Base-by-base conservation (phyloP, 2,797 vertebrate genomes). In the Monodelphis domestica region DNA sequence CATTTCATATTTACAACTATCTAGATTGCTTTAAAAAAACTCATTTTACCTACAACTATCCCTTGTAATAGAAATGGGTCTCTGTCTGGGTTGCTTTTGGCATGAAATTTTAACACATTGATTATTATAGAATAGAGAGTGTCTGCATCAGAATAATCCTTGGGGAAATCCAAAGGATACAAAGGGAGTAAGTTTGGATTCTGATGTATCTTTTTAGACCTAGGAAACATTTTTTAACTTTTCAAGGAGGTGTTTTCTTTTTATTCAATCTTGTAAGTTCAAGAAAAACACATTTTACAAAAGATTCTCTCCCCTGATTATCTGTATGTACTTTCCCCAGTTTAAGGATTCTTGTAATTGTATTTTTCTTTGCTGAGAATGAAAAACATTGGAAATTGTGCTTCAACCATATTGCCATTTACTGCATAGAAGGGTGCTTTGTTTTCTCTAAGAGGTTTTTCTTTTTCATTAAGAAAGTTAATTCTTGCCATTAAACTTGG, bases 391-490 rank as follows among this genome's bases (percentile, higher is more conserved):
- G 11, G 54, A 93, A 93, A 11, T 92, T 94, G 88, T 94, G 78
- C 57, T 87, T 21, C 89, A 92, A 90, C 28, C 89, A 0, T 94
- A 88, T 63, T 91, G 6, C 11, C 95, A 33, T 93, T 91, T 95
- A 4, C 88, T 93, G 15, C 38, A 93, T 45, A 29, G 5, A 38
- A 54, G n/a, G 33, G 3, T 78, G 17, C n/a, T 30, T 50, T 87
- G 45, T 15, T 2, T 28, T 88, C 38, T 28, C 53, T 38, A 38
- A 4, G 56, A 91, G 93, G 24, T 70, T 94, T 29, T 96, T 88
- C 0, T 84, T 52, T 94, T 95, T 96, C 88, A 92, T 78, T 54
- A 95, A 96, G 17, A 92, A 38, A 90, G 12, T 33, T 87, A 63
- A 57, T 70, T 95, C 96, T 91, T 54, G 45, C 93, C 90, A 57